A percentile compares a stretch with the other conserved stretches of the same genome.
Evolutionary conservation across 2,888 invertebrate genomes (phyloP).

Genomic region (Habroteleia sp.): DNA sequence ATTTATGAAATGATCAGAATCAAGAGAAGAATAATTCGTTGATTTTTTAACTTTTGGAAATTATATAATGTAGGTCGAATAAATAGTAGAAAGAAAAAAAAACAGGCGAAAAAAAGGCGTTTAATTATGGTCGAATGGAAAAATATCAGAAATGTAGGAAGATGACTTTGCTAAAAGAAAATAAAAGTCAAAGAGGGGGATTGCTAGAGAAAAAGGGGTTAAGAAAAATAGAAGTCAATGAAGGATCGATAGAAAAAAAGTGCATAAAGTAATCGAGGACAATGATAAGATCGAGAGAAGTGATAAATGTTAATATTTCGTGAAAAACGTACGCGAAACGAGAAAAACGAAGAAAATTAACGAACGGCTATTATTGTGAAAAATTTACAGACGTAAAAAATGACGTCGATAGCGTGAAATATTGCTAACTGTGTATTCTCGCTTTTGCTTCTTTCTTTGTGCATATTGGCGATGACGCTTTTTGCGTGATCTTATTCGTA

Average conservation of each 20-base stretch:
- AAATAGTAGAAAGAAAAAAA: too few species aligned
- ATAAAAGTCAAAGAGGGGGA: too few species aligned
- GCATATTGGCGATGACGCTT: conserved; percentile 1
- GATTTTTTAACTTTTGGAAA: too few species aligned
- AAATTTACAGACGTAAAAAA: conserved; percentile 2
- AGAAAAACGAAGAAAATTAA: not conserved
- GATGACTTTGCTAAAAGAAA: too few species aligned
- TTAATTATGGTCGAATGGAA: too few species aligned
- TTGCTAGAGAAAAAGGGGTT: too few species aligned
- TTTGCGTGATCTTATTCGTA: conserved; percentile 1
- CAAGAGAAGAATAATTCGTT: too few species aligned
- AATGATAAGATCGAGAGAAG: not conserved
- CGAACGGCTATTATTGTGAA: conserved; percentile 4
- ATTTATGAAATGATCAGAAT: too few species aligned
- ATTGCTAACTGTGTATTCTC: conserved; percentile 10
- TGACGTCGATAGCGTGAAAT: conserved; percentile 10
- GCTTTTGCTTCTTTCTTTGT: not conserved
- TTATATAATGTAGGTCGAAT: too few species aligned
- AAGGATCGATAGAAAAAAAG: not conserved
- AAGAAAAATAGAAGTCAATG: not conserved
- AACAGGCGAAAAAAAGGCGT: too few species aligned
- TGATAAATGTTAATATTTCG: conserved; percentile 5
- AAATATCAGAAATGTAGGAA: too few species aligned
- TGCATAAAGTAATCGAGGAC: not conserved
- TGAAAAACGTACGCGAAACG: not conserved